phyloP scores from a whole-genome alignment of 2,113 vertebrate genomes.

The Myotis brandtii region DNA sequence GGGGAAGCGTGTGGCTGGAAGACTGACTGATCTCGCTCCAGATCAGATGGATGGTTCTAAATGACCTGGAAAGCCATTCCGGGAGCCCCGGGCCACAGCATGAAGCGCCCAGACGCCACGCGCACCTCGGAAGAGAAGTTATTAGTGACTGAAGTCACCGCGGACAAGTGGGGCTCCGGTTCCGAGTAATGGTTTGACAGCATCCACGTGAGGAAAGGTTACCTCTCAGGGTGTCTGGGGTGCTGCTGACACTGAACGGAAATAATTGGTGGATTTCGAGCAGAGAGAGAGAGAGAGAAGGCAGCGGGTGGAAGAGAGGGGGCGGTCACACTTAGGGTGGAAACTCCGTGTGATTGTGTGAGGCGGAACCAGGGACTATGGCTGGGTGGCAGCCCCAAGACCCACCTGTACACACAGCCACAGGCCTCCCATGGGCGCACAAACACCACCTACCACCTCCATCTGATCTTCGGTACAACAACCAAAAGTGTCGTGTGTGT shows the following conservation, averaged over 20 bases:
- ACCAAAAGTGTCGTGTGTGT: background rate
- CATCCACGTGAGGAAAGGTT: conserved; percentile 86
- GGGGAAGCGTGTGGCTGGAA: conserved; percentile 74
- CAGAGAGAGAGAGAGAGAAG: conserved; percentile 68
- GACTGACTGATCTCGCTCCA: conserved; percentile 84
- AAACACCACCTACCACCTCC: conserved; percentile 4
- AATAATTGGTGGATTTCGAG: conserved; percentile 87
- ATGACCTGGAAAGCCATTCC: conserved; percentile 87
- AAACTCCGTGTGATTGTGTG: background rate
- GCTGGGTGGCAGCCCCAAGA: background rate
- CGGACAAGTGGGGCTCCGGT: conserved; percentile 86
- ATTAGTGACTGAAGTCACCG: conserved; percentile 86
- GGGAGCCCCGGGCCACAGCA: conserved; percentile 83
- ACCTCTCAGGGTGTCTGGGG: conserved; percentile 78
- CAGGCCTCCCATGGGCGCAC: accelerated
- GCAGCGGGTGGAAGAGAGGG: conserved; percentile 68
- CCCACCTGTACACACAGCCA: accelerated
- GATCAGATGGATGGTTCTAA: conserved; percentile 87
- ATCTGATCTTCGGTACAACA: conserved; percentile 4
- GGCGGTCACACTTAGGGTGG: background rate
- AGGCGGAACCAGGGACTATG: conserved; percentile 60
- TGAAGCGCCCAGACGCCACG: conserved; percentile 82
- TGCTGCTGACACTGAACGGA: conserved; percentile 85
- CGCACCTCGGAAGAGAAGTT: conserved; percentile 86
- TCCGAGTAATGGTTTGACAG: conserved; percentile 88